Conservation (phyloP, 2,888 invertebrate species). For the Drosophila paramelanica region DNA sequence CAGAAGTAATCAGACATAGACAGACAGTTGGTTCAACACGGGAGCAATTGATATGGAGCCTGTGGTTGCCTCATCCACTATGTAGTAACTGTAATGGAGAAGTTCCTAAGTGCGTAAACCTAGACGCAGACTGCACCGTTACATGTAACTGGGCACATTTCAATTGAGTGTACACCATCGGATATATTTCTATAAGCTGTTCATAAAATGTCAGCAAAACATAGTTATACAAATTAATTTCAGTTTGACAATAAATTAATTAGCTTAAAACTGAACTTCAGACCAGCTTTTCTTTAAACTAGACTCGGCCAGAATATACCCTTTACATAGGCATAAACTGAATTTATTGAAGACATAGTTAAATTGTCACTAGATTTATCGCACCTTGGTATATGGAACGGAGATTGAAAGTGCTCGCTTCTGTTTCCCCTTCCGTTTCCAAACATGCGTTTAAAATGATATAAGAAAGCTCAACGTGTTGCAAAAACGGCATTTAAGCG, state of each 20-base stretch:
- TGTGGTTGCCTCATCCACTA: conserved; percentile 16
- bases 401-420: no score
- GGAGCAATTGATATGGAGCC: conserved; percentile 35
- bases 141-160: conserved; percentile 12
- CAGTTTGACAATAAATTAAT: background rate
- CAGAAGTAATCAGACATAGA: conserved; percentile 4
- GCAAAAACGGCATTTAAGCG: no score
- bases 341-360: no score
- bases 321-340: no score
- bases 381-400: no score
- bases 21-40: conserved; percentile 25
- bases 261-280: no score
- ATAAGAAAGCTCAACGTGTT: no score
- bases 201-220: background rate
- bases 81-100: conserved; percentile 26
- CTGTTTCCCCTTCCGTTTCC: no score
- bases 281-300: no score
- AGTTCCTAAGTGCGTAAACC: conserved; percentile 43
- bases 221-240: background rate
- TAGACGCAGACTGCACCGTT: background rate
- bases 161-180: conserved; percentile 7
- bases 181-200: conserved; percentile 5
- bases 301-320: no score
- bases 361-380: no score
- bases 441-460: no score